Conservation (phyloP, 2,888 invertebrate genomes). For the Xestia ashworthii region DNA sequence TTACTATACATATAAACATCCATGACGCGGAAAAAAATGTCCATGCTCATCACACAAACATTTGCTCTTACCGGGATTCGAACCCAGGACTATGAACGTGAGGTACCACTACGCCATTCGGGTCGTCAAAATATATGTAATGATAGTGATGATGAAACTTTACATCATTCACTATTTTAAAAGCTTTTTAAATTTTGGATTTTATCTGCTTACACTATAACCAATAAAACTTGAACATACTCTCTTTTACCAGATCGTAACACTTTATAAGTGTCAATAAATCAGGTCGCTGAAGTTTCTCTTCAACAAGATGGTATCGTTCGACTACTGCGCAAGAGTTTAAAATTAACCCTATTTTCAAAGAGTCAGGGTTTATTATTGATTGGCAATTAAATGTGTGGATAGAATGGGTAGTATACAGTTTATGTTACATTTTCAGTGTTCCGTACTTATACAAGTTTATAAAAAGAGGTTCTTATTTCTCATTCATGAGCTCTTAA, state of each 20-base stretch:
- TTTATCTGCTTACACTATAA: constrained; percentile 11
- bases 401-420: background rate
- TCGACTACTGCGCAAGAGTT: constrained; percentile 2
- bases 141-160: background rate
- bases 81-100: too few relatives aligned
- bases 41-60: too few relatives aligned
- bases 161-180: background rate
- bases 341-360: constrained; percentile 17
- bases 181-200: background rate
- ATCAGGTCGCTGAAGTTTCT: constrained; percentile 68
- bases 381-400: background rate
- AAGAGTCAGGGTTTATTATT: fast-evolving
- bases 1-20: too few relatives aligned
- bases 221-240: constrained; percentile 38
- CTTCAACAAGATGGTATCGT: constrained; percentile 34
- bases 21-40: too few relatives aligned
- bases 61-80: too few relatives aligned
- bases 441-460: constrained; percentile 22
- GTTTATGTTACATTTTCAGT: constrained; percentile 29
- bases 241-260: constrained; percentile 50
- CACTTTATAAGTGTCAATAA: constrained; percentile 53
- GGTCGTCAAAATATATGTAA: too few relatives aligned
- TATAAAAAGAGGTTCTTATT: constrained; percentile 29
- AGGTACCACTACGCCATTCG: too few relatives aligned
- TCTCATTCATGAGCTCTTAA: background rate